These are phyloP conservation scores for Formica selysi DNA, from an alignment of 1,140 invertebrate genomes.

Conservation along the genomic window DNA sequence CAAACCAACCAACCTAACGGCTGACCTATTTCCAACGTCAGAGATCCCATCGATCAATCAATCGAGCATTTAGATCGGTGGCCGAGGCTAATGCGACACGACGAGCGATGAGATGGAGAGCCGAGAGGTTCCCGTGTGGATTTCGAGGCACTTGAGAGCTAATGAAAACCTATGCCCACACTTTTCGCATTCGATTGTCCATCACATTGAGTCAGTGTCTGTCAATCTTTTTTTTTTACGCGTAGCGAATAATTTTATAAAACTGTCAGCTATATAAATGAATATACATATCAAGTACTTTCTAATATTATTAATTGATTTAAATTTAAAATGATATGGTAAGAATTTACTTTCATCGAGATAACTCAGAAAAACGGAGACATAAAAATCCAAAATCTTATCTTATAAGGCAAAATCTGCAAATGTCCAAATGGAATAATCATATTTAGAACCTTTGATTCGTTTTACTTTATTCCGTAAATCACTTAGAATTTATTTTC, in stretches of 20 bases:
- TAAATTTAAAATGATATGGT: neutral
- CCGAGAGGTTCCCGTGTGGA: neutral
- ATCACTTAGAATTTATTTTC: neutral
- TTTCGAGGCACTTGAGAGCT: slow-evolving; percentile 16
- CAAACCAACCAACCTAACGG: neutral
- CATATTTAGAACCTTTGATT: neutral
- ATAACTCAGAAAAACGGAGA: neutral
- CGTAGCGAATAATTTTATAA: neutral
- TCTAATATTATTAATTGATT: neutral
- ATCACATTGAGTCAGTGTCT: neutral
- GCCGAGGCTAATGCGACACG: slow-evolving; percentile 44
- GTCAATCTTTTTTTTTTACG: neutral
- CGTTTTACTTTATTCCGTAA: neutral
- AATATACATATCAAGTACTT: neutral
- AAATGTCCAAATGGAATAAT: neutral
- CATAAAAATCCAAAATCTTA: neutral
- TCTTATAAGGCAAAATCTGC: neutral
- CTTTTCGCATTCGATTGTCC: slow-evolving; percentile 20
- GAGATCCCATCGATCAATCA: slow-evolving; percentile 56
- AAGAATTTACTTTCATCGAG: neutral
- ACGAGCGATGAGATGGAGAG: slow-evolving; percentile 50
- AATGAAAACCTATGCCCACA: slow-evolving; percentile 36
- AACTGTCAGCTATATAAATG: neutral
- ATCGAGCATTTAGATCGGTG: slow-evolving; percentile 55
- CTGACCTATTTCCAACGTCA: slow-evolving; percentile 49